Evolutionary conservation across 2,113 vertebrate species (phyloP), one percentile per base, ranked within the genome.

Genomic region (Geococcyx californianus): DNA sequence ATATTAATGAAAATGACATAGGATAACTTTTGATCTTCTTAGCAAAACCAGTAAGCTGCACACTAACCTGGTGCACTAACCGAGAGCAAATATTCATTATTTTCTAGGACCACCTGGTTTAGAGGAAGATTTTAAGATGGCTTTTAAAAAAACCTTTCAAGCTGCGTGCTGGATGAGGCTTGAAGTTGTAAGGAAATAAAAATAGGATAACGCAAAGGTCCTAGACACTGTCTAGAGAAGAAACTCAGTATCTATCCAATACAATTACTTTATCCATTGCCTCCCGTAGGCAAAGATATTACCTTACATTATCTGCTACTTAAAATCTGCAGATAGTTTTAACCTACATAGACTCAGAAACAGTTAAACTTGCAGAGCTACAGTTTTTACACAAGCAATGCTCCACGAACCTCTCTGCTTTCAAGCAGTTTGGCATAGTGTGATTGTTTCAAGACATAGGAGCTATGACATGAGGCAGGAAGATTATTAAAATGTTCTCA

Each of bases 401-500:
- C 24, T 70, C 63, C 29, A 55, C 26, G 76, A 93, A 90, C 88
- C 51, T 94, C 69, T 91, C 81, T 64, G 66, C 68, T 95, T 97
- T 60, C 54, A 91, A 95, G 93, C 66, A 91, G 55, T 86, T 88
- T 84, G 66, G 67, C 38, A 34, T 16, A 23, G 36, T 25, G 34
- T 67, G 77, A 80, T 78, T 93, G 80, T 94, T 96, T 87, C 45
- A 89, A 51, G 72, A 64, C 25, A 75, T 72, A 55, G 75, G 72
- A 94, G 69, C 86, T 55, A 58, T 89, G 87, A 81, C 84, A 91
- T 13, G 63, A 77, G 58, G 34, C 88, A 96, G 89, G 82, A 96
- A 94, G 90, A 91, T 95, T 96, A 94, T 70, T 59, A 66, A 95
- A 96, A 84, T 9, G 17, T 79, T 88, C 79, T 73, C 25, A 9